Conservation (phyloP, 2,888 invertebrate species). For the Molanna angustata region DNA sequence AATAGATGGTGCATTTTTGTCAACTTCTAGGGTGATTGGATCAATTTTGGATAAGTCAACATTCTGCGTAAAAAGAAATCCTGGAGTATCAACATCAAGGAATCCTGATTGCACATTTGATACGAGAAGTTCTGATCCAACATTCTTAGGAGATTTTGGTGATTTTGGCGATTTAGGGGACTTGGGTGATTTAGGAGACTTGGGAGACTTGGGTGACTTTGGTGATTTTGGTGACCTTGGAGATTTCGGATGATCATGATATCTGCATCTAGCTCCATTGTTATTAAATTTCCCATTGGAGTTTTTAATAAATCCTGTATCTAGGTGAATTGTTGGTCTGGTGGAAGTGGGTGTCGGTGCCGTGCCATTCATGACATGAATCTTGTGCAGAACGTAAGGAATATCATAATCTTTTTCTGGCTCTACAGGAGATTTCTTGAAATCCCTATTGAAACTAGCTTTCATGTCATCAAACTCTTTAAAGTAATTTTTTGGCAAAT, state of each 20-base stretch:
- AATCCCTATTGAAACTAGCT: constrained; percentile 49
- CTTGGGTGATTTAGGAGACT: constrained; percentile 61
- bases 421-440: constrained; percentile 43
- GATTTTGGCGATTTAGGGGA: constrained; percentile 57
- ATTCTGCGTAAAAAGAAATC: constrained; percentile 71
- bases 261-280: constrained; percentile 51
- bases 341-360: constrained; percentile 59
- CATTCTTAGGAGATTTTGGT: constrained; percentile 53
- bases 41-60: constrained; percentile 72
- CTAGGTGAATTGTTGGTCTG: constrained; percentile 43
- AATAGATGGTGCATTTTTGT: constrained; percentile 59
- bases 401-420: constrained; percentile 66
- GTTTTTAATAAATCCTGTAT: constrained; percentile 41
- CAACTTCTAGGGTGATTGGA: constrained; percentile 68
- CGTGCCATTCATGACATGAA: constrained; percentile 83
- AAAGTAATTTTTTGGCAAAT: constrained; percentile 70
- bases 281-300: constrained; percentile 42
- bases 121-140: constrained; percentile 39
- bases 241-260: constrained; percentile 53
- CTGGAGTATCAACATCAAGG: constrained; percentile 55
- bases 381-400: constrained; percentile 79
- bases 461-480: constrained; percentile 62
- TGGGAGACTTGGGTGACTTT: constrained; percentile 64
- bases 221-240: constrained; percentile 55
- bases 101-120: constrained; percentile 48